A percentile compares a stretch with the other conserved stretches of the same genome.
phyloP scores from a whole-genome alignment of 1,140 invertebrate species.

The Wiebesia pumilae region DNA sequence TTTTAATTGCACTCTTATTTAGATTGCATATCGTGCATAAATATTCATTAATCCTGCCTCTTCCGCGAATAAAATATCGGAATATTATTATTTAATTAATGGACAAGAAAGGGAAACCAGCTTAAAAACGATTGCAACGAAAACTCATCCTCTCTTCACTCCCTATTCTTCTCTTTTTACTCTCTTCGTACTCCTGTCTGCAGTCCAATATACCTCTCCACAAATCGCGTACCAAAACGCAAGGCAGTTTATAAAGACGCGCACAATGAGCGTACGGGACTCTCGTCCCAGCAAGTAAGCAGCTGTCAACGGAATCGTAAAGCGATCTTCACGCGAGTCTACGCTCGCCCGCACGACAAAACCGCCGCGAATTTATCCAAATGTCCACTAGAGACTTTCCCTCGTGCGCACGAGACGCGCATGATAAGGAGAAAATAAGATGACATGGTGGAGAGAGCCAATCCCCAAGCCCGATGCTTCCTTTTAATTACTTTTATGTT shows the following conservation, averaged over 20 bases:
- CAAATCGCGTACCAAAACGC: not conserved
- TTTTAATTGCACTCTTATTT: not conserved
- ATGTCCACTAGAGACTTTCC: slow-evolving; percentile 46
- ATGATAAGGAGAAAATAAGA: slow-evolving; percentile 43
- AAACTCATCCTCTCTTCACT: not conserved
- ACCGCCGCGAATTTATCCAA: slow-evolving; percentile 57
- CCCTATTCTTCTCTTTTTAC: not conserved
- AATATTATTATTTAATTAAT: slow-evolving; percentile 2
- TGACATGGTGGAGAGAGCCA: not conserved
- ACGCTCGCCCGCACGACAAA: not conserved
- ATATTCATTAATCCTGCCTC: not conserved
- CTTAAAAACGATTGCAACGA: not conserved
- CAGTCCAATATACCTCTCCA: not conserved
- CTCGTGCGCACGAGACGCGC: slow-evolving; percentile 46
- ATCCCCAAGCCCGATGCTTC: not conserved
- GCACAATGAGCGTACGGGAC: slow-evolving; percentile 29
- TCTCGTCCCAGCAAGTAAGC: not conserved
- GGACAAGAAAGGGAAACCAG: not conserved
- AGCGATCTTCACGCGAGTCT: slow-evolving; percentile 56
- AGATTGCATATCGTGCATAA: not conserved
- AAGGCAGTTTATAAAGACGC: slow-evolving; percentile 16
- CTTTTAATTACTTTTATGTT: slow-evolving; percentile 7
- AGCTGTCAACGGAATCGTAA: slow-evolving; percentile 65
- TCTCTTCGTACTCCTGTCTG: not conserved
- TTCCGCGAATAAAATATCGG: not conserved